These are phyloP conservation scores for Margaritifera margaritifera DNA, from an alignment of 2,888 invertebrate species.

Conservation along the genomic window DNA sequence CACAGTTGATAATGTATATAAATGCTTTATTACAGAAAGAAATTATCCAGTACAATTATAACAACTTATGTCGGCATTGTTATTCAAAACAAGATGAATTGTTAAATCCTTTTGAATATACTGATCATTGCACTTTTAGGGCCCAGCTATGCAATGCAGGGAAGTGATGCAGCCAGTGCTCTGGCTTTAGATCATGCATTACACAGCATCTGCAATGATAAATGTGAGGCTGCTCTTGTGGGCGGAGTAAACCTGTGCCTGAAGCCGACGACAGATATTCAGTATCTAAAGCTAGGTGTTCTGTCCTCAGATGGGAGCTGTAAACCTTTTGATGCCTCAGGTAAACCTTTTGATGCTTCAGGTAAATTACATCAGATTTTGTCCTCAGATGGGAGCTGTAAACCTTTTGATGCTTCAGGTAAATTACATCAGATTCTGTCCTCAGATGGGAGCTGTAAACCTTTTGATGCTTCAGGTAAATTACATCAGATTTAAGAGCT, in stretches of 20 bases:
- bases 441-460: constrained; percentile 90
- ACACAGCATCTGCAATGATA: constrained; percentile 77
- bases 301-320: constrained; percentile 91
- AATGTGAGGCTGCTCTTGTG: constrained; percentile 95
- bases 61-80: too few relatives aligned
- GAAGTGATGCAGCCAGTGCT: constrained; percentile 96
- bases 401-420: constrained; percentile 91
- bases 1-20: too few relatives aligned
- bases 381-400: constrained; percentile 90
- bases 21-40: too few relatives aligned
- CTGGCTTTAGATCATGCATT: constrained; percentile 87
- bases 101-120: neutral
- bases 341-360: constrained; percentile 85
- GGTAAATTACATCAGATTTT: constrained; percentile 68
- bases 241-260: constrained; percentile 91
- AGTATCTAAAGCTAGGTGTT: constrained; percentile 94
- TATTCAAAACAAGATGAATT: neutral
- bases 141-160: constrained; percentile 95
- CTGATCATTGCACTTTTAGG: constrained; percentile 74
- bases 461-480: constrained; percentile 87
- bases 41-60: too few relatives aligned
- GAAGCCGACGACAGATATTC: constrained; percentile 91
- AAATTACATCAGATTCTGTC: constrained; percentile 76
- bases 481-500: too few relatives aligned
- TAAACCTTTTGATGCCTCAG: constrained; percentile 93